phyloP scores from a whole-genome alignment of 2,797 vertebrate genomes.

The Enteromius mattozi region DNA sequence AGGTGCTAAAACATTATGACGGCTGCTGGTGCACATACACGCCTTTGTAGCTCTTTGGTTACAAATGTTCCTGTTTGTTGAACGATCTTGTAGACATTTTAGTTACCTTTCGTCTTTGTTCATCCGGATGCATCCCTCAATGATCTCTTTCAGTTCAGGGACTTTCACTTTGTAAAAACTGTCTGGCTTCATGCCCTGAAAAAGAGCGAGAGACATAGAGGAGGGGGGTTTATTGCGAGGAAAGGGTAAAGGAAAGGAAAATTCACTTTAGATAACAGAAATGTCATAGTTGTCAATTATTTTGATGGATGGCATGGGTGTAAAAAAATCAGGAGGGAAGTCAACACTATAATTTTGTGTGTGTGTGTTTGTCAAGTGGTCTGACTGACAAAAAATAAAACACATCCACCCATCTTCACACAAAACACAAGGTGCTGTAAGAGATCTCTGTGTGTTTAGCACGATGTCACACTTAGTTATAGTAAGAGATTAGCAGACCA shows the following conservation, averaged over 20 bases:
- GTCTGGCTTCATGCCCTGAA: constrained; percentile 90
- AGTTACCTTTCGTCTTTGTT: constrained; percentile 86
- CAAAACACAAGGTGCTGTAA: background rate
- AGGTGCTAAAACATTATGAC: constrained; percentile 27
- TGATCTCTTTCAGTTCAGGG: constrained; percentile 90
- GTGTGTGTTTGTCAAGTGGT: background rate
- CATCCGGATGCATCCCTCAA: constrained; percentile 92
- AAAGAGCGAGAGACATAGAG: background rate
- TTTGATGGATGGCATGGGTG: background rate
- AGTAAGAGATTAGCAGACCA: background rate
- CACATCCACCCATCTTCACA: background rate
- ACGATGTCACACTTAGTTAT: background rate
- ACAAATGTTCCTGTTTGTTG: background rate
- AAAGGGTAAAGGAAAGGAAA: background rate
- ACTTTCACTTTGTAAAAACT: constrained; percentile 92
- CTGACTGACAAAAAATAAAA: background rate
- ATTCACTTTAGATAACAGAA: background rate
- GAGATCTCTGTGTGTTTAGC: background rate
- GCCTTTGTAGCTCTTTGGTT: constrained; percentile 73
- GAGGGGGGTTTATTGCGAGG: background rate
- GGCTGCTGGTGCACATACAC: constrained; percentile 69
- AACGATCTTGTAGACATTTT: constrained; percentile 58
- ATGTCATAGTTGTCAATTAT: constrained; percentile 28
- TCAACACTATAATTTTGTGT: background rate
- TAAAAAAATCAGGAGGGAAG: too few relatives aligned